phyloP scores from a whole-genome alignment of 1,140 invertebrate genomes.

The Cardiocondyla obscurior region DNA sequence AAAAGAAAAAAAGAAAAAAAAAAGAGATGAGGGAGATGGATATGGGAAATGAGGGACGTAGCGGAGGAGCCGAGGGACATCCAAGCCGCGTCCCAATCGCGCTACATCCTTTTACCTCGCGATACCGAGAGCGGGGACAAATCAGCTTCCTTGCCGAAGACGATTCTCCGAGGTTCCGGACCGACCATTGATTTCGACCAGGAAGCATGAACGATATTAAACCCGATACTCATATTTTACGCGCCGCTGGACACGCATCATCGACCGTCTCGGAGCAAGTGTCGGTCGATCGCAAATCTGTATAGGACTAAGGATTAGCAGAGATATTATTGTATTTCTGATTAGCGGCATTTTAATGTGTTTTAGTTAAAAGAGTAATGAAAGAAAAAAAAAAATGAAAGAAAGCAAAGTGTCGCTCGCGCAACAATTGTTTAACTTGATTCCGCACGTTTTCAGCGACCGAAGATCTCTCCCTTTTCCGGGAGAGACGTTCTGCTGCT shows the following conservation, averaged over 20 bases:
- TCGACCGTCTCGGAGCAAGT: constrained; percentile 28
- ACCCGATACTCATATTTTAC: constrained; percentile 75
- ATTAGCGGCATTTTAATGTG: constrained; percentile 6
- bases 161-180: constrained; percentile 58
- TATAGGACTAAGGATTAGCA: constrained; percentile 4
- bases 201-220: constrained; percentile 73
- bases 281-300: constrained; percentile 18
- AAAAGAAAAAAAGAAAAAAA: not conserved
- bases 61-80: not conserved
- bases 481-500: not conserved
- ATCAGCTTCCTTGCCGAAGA: constrained; percentile 64
- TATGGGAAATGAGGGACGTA: constrained; percentile 1
- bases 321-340: not conserved
- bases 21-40: too few relatives aligned
- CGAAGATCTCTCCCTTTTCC: not conserved
- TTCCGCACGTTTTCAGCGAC: not conserved
- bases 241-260: constrained; percentile 67
- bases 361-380: too few relatives aligned
- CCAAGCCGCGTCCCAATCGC: constrained; percentile 5
- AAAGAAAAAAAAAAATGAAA: not conserved
- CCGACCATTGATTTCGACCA: constrained; percentile 70
- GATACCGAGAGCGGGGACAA: constrained; percentile 21
- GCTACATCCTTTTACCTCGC: constrained; percentile 30
- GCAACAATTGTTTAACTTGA: not conserved
- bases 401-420: not conserved